phyloP scores from a whole-genome alignment of 2,888 invertebrate genomes.

The Priocnemis perturbator region DNA sequence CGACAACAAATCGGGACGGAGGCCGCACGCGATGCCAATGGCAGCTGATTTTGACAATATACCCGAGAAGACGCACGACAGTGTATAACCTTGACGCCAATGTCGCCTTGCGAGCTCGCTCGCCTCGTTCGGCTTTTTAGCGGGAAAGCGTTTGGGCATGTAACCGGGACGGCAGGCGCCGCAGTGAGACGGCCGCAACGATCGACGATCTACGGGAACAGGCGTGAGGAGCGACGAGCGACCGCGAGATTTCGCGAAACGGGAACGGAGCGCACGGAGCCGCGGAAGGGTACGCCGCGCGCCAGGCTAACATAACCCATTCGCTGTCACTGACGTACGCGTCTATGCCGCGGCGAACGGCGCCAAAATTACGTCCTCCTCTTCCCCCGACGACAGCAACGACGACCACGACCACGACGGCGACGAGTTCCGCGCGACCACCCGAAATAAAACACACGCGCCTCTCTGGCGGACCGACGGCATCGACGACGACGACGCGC shows the following conservation, averaged over 20 bases:
- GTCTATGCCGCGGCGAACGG: constrained; percentile 47
- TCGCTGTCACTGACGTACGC: constrained; percentile 56
- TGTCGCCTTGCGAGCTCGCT: constrained; percentile 12
- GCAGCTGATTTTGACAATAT: constrained; percentile 74
- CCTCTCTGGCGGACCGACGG: not conserved
- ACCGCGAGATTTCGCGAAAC: not conserved
- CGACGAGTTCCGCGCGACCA: constrained; percentile 39
- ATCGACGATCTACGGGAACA: too few species aligned
- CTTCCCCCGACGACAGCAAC: too few species aligned
- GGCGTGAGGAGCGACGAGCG: too few species aligned
- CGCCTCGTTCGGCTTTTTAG: not conserved
- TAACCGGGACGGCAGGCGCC: too few species aligned
- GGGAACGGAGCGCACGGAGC: constrained; percentile 21
- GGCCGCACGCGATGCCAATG: constrained; percentile 60
- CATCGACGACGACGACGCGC: not conserved
- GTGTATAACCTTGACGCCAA: constrained; percentile 59
- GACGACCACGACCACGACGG: too few species aligned
- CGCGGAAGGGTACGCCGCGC: constrained; percentile 34
- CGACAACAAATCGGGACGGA: constrained; percentile 26
- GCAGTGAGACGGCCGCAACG: too few species aligned
- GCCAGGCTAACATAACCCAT: constrained; percentile 41
- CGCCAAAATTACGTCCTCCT: constrained; percentile 57
- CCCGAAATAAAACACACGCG: constrained; percentile 13
- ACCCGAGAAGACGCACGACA: constrained; percentile 44
- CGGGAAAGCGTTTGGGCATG: too few species aligned